Conservation (phyloP, 2,888 invertebrate species). For the Diplolepis rosae region DNA sequence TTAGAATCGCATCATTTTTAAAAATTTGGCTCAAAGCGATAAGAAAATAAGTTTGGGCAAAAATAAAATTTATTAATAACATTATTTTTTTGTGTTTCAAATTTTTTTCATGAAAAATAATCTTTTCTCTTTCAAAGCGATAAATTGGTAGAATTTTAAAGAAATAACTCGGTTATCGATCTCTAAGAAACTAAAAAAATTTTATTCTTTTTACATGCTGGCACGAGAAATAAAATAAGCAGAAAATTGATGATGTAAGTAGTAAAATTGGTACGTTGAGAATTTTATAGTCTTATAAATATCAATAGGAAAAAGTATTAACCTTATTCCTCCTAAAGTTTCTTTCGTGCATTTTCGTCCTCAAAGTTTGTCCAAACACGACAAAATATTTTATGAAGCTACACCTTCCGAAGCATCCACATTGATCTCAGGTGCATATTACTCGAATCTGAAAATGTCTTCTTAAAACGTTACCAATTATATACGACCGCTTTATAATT, state of each 20-base stretch:
- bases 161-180: constrained; percentile 18
- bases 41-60: too few relatives aligned
- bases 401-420: too few relatives aligned
- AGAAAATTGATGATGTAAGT: constrained; percentile 8
- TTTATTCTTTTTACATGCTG: constrained; percentile 10
- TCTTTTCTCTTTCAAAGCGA: too few relatives aligned
- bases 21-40: too few relatives aligned
- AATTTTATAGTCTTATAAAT: background rate
- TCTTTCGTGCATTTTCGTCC: background rate
- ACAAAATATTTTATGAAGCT: background rate
- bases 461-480: too few relatives aligned
- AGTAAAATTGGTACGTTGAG: constrained; percentile 1
- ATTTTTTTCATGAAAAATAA: too few relatives aligned
- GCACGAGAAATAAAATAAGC: constrained; percentile 17
- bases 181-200: background rate
- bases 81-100: too few relatives aligned
- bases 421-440: too few relatives aligned
- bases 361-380: background rate
- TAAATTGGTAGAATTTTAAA: background rate
- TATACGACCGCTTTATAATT: too few relatives aligned
- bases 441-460: too few relatives aligned
- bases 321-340: background rate
- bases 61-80: too few relatives aligned
- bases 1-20: too few relatives aligned
- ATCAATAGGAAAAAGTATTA: background rate